These are phyloP conservation scores for Rhinolophus sinicus DNA, from an alignment of 2,113 vertebrate genomes.

Conservation along the genomic window DNA sequence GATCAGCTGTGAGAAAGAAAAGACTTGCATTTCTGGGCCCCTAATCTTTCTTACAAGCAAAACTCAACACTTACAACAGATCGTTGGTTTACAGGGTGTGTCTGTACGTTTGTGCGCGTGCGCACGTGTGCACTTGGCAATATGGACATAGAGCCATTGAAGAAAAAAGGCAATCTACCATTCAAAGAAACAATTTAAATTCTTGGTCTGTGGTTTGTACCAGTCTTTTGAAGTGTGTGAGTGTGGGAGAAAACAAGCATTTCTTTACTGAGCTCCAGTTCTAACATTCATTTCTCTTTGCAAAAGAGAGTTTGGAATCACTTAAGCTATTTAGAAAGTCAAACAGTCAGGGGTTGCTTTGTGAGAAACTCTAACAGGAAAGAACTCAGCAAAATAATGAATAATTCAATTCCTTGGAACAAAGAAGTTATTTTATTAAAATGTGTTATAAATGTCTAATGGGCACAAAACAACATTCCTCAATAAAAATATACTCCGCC, in stretches of 20 bases:
- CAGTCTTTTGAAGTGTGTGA: neutral
- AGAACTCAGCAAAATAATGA: slow-evolving; percentile 62
- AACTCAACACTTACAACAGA: neutral
- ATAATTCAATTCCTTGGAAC: slow-evolving; percentile 73
- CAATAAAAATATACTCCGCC: slow-evolving; percentile 41
- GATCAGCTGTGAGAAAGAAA: neutral
- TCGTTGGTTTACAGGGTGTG: rapidly evolving
- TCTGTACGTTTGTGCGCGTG: rapidly evolving
- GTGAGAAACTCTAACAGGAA: slow-evolving; percentile 65
- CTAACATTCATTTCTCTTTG: slow-evolving; percentile 60
- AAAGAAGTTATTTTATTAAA: slow-evolving; percentile 74
- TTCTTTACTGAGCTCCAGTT: neutral
- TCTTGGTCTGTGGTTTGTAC: neutral
- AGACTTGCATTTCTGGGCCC: neutral
- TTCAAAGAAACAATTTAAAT: neutral
- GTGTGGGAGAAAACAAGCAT: neutral
- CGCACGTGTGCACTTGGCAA: neutral
- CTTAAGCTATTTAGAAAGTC: slow-evolving; percentile 63
- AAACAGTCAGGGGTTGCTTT: slow-evolving; percentile 51
- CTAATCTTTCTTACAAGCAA: neutral
- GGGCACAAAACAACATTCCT: slow-evolving; percentile 60
- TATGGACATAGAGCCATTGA: rapidly evolving
- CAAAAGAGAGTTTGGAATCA: slow-evolving; percentile 56
- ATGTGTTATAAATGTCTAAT: slow-evolving; percentile 59
- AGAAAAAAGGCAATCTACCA: neutral